Evolutionary conservation across 2,113 vertebrate species (phyloP).

Genomic region (Pongo pygmaeus): DNA sequence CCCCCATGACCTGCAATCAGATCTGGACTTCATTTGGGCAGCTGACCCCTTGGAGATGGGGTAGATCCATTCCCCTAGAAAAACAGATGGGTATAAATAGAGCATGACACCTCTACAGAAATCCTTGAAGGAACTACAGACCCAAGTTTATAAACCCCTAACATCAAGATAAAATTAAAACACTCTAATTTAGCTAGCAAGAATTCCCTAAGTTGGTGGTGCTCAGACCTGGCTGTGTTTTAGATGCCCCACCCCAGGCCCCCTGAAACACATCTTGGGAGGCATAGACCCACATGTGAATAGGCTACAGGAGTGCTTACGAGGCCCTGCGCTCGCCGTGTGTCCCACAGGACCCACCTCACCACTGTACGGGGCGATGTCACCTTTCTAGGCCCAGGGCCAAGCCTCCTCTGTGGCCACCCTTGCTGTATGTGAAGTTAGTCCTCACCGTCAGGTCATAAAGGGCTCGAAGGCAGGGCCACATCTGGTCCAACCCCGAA

Average conservation of each 20-base stretch:
- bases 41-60: neutral
- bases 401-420: neutral
- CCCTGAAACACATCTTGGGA: neutral
- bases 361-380: fast-evolving
- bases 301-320: neutral
- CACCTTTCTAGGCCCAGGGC: neutral
- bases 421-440: no score
- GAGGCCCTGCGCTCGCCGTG: neutral
- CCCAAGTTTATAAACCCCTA: neutral
- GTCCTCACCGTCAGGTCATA: neutral
- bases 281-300: neutral
- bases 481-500: neutral
- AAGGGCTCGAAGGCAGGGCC: neutral
- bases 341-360: no score
- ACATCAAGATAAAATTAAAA: neutral
- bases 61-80: neutral
- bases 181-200: neutral
- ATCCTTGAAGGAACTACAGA: neutral
- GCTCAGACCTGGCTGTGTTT: neutral
- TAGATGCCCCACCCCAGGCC: neutral
- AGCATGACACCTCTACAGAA: neutral
- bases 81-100: neutral
- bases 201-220: neutral
- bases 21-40: neutral
- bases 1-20: neutral